Evolutionary conservation across 2,113 vertebrate species (phyloP).

Genomic region (Mobula hypostoma): DNA sequence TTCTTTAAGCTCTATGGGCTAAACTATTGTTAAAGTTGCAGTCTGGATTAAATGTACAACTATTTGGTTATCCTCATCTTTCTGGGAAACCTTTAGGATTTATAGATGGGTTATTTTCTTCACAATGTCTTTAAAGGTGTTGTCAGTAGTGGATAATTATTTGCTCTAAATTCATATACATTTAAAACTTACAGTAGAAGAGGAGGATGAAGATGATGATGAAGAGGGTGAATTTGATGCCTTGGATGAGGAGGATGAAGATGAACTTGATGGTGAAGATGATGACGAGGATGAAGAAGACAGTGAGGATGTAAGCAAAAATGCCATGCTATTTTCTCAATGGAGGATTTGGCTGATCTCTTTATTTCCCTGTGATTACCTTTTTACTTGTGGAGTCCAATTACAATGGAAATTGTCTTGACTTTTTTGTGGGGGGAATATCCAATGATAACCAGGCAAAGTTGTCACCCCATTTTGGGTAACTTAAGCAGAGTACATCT

Average conservation of each 20-base stretch:
- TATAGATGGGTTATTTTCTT: neutral
- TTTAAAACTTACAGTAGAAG: constrained; percentile 44
- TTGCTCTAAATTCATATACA: neutral
- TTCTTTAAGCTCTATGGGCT: neutral
- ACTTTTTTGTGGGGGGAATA: no score
- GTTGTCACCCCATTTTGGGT: neutral
- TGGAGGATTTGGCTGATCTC: neutral
- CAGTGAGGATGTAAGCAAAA: constrained; percentile 51
- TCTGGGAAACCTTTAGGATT: neutral
- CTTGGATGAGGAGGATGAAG: constrained; percentile 63
- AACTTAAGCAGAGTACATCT: neutral
- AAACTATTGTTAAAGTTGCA: neutral
- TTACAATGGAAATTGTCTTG: neutral
- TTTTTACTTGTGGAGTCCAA: neutral
- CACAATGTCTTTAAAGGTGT: neutral
- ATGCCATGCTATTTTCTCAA: neutral
- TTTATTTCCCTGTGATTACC: neutral
- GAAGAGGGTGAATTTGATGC: constrained; percentile 56
- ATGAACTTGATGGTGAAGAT: constrained; percentile 66
- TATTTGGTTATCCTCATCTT: neutral
- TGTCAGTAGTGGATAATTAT: neutral
- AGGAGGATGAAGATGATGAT: constrained; percentile 52
- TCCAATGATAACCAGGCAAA: neutral
- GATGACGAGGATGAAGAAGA: constrained; percentile 57
- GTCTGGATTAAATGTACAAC: neutral